A percentile compares a stretch with the other conserved stretches of the same genome.
Conservation (phyloP, 2,797 vertebrate genomes). For the Chrysocyon brachyurus region DNA sequence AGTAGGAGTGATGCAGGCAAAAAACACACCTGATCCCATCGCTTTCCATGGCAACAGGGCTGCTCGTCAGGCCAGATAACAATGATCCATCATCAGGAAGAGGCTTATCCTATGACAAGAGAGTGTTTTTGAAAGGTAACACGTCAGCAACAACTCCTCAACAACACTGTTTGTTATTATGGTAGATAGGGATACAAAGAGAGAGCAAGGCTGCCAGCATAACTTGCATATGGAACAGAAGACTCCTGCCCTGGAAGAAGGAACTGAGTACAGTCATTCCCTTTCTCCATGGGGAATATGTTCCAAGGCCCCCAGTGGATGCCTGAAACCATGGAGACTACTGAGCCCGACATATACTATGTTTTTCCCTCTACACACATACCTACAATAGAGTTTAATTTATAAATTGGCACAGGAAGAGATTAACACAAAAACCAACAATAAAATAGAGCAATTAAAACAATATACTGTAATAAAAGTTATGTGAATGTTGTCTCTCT, state of each 20-base stretch:
- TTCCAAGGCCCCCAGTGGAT: background rate
- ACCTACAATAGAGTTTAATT: background rate
- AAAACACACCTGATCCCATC: background rate
- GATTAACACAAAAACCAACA: background rate
- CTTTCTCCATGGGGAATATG: too few relatives aligned
- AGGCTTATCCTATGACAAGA: constrained; percentile 45
- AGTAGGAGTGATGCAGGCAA: constrained; percentile 46
- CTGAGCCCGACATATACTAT: background rate
- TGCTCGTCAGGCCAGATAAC: constrained; percentile 58
- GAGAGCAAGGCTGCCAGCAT: fast-evolving
- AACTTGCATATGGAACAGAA: background rate
- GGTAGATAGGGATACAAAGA: constrained; percentile 11
- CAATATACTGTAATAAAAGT: background rate
- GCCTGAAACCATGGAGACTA: background rate
- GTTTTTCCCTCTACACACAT: background rate
- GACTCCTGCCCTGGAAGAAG: constrained; percentile 11
- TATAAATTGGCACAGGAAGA: background rate
- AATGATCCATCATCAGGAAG: constrained; percentile 56
- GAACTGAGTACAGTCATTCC: background rate
- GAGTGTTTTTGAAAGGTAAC: constrained; percentile 66
- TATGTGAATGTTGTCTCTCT: background rate
- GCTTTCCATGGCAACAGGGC: constrained; percentile 12
- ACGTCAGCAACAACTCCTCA: constrained; percentile 57
- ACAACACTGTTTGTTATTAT: constrained; percentile 74
- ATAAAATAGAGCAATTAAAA: background rate